Percentiles rank a stretch among this genome's conserved stretches.
Conservation (phyloP, 2,888 invertebrate genomes). For the Gnatocerus cornutus region DNA sequence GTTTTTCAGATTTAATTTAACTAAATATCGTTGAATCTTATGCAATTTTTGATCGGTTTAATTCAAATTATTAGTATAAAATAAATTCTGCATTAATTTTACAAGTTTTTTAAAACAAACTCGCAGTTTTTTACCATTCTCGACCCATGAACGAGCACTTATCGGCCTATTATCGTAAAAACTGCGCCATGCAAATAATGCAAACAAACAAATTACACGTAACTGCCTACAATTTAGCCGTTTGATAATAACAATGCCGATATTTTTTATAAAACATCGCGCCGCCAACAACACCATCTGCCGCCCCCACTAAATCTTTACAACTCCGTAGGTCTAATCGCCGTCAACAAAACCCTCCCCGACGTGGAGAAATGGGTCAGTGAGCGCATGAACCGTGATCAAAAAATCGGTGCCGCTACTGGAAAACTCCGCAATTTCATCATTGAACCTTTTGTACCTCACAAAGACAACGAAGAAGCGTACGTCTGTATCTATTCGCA, state of each 20-base stretch:
- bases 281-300: neutral
- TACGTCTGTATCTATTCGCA: constrained; percentile 99
- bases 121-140: too few relatives aligned
- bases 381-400: constrained; percentile 88
- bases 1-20: too few relatives aligned
- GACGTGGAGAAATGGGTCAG: constrained; percentile 90
- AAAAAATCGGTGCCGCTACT: constrained; percentile 88
- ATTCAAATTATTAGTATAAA: too few relatives aligned
- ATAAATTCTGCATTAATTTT: too few relatives aligned
- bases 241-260: neutral
- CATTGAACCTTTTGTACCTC: constrained; percentile 96
- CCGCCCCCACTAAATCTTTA: neutral
- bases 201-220: too few relatives aligned
- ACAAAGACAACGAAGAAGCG: constrained; percentile 92
- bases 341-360: constrained; percentile 89
- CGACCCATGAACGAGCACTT: too few relatives aligned
- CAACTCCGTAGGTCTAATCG: constrained; percentile 83
- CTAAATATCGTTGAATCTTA: too few relatives aligned
- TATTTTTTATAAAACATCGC: neutral
- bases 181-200: too few relatives aligned
- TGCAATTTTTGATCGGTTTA: too few relatives aligned
- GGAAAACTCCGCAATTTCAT: constrained; percentile 96
- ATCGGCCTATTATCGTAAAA: too few relatives aligned
- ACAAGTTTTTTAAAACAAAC: too few relatives aligned
- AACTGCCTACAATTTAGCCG: too few relatives aligned